Evolutionary conservation across 1,140 invertebrate genomes (phyloP), one percentile per base, ranked within the genome.

Genomic region (Gonatopus flavifemur): DNA sequence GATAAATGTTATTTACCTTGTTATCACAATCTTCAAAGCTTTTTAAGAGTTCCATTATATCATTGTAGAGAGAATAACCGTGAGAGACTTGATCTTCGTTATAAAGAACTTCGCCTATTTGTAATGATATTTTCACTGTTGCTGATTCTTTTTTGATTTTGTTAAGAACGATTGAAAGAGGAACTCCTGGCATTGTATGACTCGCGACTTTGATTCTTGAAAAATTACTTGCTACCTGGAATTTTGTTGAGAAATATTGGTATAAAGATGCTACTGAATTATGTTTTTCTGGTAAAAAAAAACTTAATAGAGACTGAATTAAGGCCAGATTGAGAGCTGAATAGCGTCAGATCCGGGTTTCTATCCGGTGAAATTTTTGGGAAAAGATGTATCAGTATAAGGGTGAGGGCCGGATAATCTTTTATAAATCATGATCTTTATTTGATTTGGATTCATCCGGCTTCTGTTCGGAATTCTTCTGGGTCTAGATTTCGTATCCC

Each of bases 201-300:
- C 67, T 69, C 5, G 55, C 55, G n/a, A 71, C n/a, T 54, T 19
- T 43, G 64, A 39, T 63, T 60, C 32, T 52, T 57, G 18, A 52
- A 57, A 52, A 55, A 56, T 41, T 67, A 55, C 31, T 62, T 56
- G 16, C 19, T 33, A 18, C 13, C 22, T 19, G 8, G 7, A 36
- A 15, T 33, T 43, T 15, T 24, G 28, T 22, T 10, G 37, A 25
- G 41, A 55, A 45, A 42, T 52, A 30, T 2, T n/a, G 10, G n/a
- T n/a, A 20, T 24, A 20, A 12, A 15, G 30, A 9, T 19, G 28
- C 9, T 31, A 16, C 37, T 24, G 0, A 43, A 32, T 15, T 32
- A 9, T 13, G 0, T 47, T 25, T 16, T 16, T 3, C 8, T 18
- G 31, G 20, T 28, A 36, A 20, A 31, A 24, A n/a, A 36, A 31